Evolutionary conservation across 2,888 invertebrate species (phyloP).

Genomic region (Ochlodes sylvanus): DNA sequence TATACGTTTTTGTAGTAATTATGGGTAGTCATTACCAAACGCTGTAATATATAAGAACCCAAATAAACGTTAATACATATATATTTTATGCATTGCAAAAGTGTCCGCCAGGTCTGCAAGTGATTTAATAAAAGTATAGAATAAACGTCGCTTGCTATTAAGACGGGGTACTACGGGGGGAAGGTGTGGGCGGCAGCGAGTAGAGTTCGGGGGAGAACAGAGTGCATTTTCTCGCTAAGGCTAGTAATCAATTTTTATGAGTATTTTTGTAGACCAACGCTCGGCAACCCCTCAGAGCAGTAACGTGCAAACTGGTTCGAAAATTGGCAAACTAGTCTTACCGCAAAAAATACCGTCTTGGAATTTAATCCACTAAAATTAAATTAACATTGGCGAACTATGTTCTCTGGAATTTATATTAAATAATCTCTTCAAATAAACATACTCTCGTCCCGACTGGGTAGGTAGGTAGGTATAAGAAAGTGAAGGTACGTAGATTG

Average conservation of each 20-base stretch:
- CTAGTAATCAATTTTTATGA: constrained; percentile 82
- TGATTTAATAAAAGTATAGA: constrained; percentile 68
- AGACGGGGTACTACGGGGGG: constrained; percentile 50
- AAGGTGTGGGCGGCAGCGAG: constrained; percentile 42
- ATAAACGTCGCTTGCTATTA: constrained; percentile 70
- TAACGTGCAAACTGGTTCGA: constrained; percentile 44
- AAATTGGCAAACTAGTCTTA: constrained; percentile 38
- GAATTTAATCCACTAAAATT: constrained; percentile 47
- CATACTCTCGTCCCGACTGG: background rate
- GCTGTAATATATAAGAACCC: no score
- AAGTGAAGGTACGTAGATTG: background rate
- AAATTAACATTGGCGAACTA: background rate
- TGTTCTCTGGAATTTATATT: background rate
- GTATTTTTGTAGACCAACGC: constrained; percentile 69
- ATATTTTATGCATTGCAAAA: background rate
- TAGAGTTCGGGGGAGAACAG: constrained; percentile 57
- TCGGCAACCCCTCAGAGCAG: constrained; percentile 45
- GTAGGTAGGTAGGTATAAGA: no score
- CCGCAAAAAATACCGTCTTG: constrained; percentile 42
- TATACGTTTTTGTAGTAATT: no score
- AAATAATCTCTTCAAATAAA: background rate
- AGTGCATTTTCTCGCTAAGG: constrained; percentile 81
- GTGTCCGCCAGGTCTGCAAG: constrained; percentile 47
- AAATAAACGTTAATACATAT: background rate
- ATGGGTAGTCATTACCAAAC: no score